Evolutionary conservation across 2,113 vertebrate genomes (phyloP).

Genomic region (Chionomys nivalis): DNA sequence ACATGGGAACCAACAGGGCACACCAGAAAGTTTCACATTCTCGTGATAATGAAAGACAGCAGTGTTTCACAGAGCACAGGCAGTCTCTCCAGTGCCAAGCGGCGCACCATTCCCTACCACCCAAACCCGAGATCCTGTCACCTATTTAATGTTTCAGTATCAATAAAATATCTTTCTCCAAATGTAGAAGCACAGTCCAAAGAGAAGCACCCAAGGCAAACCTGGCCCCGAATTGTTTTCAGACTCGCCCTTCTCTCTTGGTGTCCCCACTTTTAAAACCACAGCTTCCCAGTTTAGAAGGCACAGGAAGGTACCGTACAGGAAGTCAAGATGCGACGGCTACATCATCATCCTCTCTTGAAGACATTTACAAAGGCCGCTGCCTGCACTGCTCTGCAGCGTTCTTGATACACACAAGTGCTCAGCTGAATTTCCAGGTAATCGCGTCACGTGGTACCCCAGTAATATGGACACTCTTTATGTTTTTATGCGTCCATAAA

Average conservation of each 20-base stretch:
- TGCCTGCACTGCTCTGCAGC: neutral
- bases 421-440: constrained; percentile 43
- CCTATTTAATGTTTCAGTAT: neutral
- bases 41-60: neutral
- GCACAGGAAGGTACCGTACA: neutral
- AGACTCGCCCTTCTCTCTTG: neutral
- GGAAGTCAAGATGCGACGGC: constrained; percentile 45
- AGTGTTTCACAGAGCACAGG: neutral
- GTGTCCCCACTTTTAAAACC: neutral
- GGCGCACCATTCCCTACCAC: neutral
- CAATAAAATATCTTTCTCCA: constrained; percentile 49
- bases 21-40: neutral
- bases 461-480: neutral
- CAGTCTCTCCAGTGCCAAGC: neutral
- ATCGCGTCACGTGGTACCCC: neutral
- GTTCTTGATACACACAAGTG: constrained; percentile 21
- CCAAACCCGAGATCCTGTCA: constrained; percentile 5
- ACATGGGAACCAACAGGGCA: neutral
- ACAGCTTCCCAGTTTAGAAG: constrained; percentile 38
- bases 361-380: constrained; percentile 35
- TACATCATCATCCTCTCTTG: neutral
- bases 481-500: neutral
- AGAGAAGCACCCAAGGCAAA: neutral
- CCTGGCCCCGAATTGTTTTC: neutral
- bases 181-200: neutral